Base-by-base conservation (phyloP, 2,797 vertebrate genomes). In the Phoxinus dragarum region DNA sequence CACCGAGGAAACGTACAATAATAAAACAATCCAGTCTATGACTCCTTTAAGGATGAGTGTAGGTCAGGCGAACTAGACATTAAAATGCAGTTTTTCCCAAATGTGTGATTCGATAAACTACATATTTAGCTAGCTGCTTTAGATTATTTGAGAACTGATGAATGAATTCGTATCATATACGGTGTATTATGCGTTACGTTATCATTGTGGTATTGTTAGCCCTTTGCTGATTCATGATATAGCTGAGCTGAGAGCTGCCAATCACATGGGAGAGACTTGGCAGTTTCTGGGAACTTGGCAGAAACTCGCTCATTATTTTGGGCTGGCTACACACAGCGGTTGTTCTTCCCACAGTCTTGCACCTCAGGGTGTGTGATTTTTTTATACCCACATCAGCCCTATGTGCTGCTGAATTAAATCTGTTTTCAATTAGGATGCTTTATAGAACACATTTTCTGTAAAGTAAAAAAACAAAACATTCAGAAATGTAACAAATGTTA, bases 301-400 rank as follows among this genome's bases (percentile, higher is more conserved):
- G 54, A 23, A 64, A 17, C 52, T 82, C 4, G 6, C 68, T 82
- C 52, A 14, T 38, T 42, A 59, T 61, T 82, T 38, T 82, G 54
- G 11, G 16, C 3, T 23, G 19, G 19, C 42, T 82, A 66, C 47
- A 49, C 47, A 49, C 47, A 16, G 10, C 27, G 16, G 61, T 73
- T 59, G 27, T 82, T 74, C 71, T 73, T 74, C 71, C 52, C 68
- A 61, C 49, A 61, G 56, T 82, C 81, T 74, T 36, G 49, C 80
- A 59, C 80, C 52, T 59, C 68, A 61, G 68, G n/a, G 27, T 72
- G 66, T 81, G 49, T 81, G 80, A 40, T 56, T 36, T 56, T 36
- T 49, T 49, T 49, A 71, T 40, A 49, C 4, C 27, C 81, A 74
- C n/a, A 2, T 21, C 40, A 66, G n/a, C 38, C 14, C 56, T n/a